phyloP scores from a whole-genome alignment of 1,140 invertebrate genomes.

The Harpegnathos saltator region DNA sequence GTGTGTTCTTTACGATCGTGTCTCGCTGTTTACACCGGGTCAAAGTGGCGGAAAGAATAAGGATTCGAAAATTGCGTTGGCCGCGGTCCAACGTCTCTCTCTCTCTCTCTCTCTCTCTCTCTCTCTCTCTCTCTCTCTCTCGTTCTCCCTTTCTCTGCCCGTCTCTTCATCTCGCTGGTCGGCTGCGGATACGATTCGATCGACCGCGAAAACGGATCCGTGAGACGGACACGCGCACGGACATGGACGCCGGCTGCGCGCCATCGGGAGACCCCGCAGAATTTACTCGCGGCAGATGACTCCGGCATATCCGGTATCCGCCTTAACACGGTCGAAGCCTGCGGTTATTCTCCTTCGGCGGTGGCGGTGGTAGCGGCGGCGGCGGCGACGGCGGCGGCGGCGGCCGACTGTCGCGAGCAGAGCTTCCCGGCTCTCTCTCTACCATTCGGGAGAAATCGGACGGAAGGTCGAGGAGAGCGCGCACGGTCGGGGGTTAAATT shows the following conservation, averaged over 20 bases:
- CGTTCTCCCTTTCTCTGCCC: too few relatives aligned
- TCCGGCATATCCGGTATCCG: slow-evolving; percentile 56
- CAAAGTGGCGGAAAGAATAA: slow-evolving; percentile 49
- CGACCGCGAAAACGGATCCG: slow-evolving; percentile 46
- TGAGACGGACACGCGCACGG: slow-evolving; percentile 2
- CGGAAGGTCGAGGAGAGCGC: slow-evolving; percentile 63
- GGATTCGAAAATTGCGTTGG: slow-evolving; percentile 50
- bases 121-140: too few relatives aligned
- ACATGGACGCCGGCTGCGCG: too few relatives aligned
- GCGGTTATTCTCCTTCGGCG: slow-evolving; percentile 67
- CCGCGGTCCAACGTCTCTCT: slow-evolving; percentile 39
- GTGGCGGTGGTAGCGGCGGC: too few relatives aligned
- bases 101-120: too few relatives aligned
- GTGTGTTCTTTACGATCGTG: slow-evolving; percentile 19
- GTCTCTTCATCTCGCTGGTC: too few relatives aligned
- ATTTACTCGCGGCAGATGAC: slow-evolving; percentile 69
- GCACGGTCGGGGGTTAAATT: slow-evolving; percentile 65
- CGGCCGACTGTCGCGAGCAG: slow-evolving; percentile 58
- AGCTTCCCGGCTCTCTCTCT: slow-evolving; percentile 39
- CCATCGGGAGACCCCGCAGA: slow-evolving; percentile 39
- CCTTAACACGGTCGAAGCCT: slow-evolving; percentile 55
- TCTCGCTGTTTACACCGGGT: slow-evolving; percentile 42
- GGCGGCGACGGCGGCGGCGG: too few relatives aligned
- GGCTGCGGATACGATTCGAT: slow-evolving; percentile 39
- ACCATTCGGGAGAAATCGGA: slow-evolving; percentile 71